Base-by-base conservation (phyloP, 2,888 invertebrate species). In the Sepiola atlantica region DNA sequence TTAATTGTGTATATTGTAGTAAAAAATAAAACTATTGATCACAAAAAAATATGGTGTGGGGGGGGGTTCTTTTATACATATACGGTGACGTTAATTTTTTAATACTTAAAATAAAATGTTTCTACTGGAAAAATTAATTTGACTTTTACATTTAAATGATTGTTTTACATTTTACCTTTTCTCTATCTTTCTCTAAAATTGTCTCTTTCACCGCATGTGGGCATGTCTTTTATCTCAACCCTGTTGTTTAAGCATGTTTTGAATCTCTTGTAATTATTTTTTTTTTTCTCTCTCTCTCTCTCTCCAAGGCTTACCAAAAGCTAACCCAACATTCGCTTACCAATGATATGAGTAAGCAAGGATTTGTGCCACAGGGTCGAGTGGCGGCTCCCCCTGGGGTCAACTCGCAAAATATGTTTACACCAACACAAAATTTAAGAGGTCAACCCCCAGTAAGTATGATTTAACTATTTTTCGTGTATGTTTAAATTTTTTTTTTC, bases 301-400 rank as follows among this genome's bases (percentile, higher is more conserved):
- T 92, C 32, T 92, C 45, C 24, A 24, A 92, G 92, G 92, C 55
- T 92, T 92, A 92, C 55, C 92, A 18, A 55, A 92, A 92, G 92
- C 45, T 54, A 55, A 92, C 45, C 55, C 92, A 92, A 92, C 92
- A 92, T 55, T 92, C 92, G 92, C 92, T 92, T 55, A 45, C 92
- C 92, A 92, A 92, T 92, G 92, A 92, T 92, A 92, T 92, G 92
- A 92, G 92, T 92, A 92, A 92, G 55, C 92, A 92, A 92, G 92
- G 92, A 92, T 92, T 92, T 92, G 45, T 32, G 92, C 92, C 45
- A 55, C 92, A 20, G 92, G 20, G 54, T 92, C 92, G 92, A 92
- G 92, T 92, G 92, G 92, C 92, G n/a, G 90, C 90, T 92, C n/a
- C 92, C 54, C 28, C 92, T 55, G 92, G 92, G 54, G 92, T 92